phyloP scores from a whole-genome alignment of 1,140 invertebrate genomes.

The Cotesia vestalis region DNA sequence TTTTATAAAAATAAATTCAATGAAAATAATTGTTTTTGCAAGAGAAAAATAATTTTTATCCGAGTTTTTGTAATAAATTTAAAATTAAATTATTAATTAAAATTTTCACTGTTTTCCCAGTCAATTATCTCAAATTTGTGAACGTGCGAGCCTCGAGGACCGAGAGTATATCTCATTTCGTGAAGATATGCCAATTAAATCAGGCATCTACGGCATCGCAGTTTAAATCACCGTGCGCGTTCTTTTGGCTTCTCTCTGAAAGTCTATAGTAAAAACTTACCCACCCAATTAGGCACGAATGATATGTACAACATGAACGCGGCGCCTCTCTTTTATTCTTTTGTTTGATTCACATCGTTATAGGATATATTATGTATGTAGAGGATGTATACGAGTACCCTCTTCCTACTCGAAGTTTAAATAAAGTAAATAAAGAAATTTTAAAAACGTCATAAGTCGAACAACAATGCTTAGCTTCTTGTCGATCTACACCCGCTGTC shows the following conservation, averaged over 20 bases:
- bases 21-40: no score
- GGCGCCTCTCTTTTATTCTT: conserved; percentile 25
- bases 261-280: conserved; percentile 33
- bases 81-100: no score
- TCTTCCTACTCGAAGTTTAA: neutral
- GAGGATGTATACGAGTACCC: neutral
- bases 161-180: conserved; percentile 8
- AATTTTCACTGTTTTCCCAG: no score
- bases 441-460: no score
- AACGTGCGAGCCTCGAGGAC: no score
- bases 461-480: no score
- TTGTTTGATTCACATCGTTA: conserved; percentile 8
- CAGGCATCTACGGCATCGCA: conserved; percentile 31
- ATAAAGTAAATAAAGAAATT: no score
- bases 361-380: neutral
- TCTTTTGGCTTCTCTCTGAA: conserved; percentile 12
- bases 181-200: conserved; percentile 39
- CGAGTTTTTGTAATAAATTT: no score
- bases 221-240: neutral
- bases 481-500: no score
- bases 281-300: conserved; percentile 38
- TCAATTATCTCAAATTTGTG: no score
- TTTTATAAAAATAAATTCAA: no score
- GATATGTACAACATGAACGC: conserved; percentile 23
- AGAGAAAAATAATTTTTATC: no score